These are phyloP conservation scores for Leptinotarsa peninsularis DNA, from an alignment of 2,888 invertebrate genomes.

Conservation along the genomic window DNA sequence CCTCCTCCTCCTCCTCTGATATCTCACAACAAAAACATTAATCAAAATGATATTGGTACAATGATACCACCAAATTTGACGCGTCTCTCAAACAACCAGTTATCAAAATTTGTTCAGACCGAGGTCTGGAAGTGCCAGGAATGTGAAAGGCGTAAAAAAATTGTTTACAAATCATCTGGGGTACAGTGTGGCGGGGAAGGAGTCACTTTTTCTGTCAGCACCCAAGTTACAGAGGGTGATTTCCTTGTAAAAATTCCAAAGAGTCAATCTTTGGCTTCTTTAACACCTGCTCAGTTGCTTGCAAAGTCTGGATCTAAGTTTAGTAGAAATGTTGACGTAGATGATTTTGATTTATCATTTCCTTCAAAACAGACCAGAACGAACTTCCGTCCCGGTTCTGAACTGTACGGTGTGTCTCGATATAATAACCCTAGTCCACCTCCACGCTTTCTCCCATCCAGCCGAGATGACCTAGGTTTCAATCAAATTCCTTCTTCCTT, in stretches of 20 bases:
- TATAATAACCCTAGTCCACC: conserved; percentile 7
- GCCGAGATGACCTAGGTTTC: conserved; percentile 1
- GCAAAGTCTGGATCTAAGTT: conserved; percentile 46
- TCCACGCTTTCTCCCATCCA: background rate
- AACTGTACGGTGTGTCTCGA: conserved; percentile 5
- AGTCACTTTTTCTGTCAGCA: conserved; percentile 55
- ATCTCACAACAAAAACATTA: conserved; percentile 23
- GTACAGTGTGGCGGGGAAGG: conserved; percentile 52
- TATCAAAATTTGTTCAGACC: conserved; percentile 55
- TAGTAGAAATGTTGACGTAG: conserved; percentile 26
- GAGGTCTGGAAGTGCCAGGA: conserved; percentile 55
- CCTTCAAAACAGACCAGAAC: background rate
- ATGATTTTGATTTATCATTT: conserved; percentile 35
- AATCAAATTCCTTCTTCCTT: background rate
- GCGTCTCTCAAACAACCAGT: conserved; percentile 25
- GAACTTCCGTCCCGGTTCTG: background rate
- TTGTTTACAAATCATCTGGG: conserved; percentile 48
- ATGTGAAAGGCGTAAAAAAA: conserved; percentile 57
- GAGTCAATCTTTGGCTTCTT: conserved; percentile 61
- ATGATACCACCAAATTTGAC: background rate
- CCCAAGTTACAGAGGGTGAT: conserved; percentile 62
- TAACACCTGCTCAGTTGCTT: conserved; percentile 64
- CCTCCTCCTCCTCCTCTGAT: conserved; percentile 45
- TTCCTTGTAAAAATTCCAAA: conserved; percentile 53
- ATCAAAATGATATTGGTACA: background rate